These are phyloP conservation scores for Drosophila persimilis DNA, from an alignment of 1,140 invertebrate species.

Conservation along the genomic window DNA sequence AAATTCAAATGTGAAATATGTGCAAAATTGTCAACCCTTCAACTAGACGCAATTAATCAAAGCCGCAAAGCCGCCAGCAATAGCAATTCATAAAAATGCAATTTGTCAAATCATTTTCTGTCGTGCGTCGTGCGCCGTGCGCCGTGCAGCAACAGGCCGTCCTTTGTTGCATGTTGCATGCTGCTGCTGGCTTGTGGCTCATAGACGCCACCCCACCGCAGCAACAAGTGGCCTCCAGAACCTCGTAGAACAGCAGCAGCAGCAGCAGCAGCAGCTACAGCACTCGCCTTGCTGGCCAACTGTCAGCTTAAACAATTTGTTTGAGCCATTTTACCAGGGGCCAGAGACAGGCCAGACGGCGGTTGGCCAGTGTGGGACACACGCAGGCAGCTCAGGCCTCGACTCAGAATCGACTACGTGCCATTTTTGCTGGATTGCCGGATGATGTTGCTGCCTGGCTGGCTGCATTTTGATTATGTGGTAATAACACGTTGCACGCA, in stretches of 20 bases:
- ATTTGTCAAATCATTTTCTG: constrained; percentile 76
- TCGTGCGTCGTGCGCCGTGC: constrained; percentile 25
- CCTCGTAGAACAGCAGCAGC: constrained; percentile 9
- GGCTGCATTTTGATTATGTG: constrained; percentile 78
- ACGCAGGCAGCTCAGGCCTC: constrained; percentile 32
- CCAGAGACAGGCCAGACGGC: background rate
- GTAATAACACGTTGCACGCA: constrained; percentile 78
- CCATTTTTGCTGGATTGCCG: constrained; percentile 34
- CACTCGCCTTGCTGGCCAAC: constrained; percentile 48
- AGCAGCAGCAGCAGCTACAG: constrained; percentile 22
- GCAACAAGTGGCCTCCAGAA: constrained; percentile 12
- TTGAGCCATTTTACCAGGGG: constrained; percentile 68
- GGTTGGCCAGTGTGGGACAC: constrained; percentile 50
- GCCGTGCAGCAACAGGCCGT: no score
- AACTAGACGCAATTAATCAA: constrained; percentile 72
- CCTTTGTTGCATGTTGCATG: no score
- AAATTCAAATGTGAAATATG: constrained; percentile 66
- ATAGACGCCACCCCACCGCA: constrained; percentile 38
- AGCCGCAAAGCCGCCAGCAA: constrained; percentile 16
- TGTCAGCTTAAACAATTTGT: constrained; percentile 81
- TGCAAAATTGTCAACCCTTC: constrained; percentile 68
- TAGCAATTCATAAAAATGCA: constrained; percentile 73
- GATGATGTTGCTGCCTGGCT: constrained; percentile 18
- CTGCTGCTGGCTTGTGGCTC: background rate
- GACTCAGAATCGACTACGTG: constrained; percentile 50